These are phyloP conservation scores for Fulica atra DNA, from an alignment of 2,113 vertebrate genomes.

Conservation along the genomic window DNA sequence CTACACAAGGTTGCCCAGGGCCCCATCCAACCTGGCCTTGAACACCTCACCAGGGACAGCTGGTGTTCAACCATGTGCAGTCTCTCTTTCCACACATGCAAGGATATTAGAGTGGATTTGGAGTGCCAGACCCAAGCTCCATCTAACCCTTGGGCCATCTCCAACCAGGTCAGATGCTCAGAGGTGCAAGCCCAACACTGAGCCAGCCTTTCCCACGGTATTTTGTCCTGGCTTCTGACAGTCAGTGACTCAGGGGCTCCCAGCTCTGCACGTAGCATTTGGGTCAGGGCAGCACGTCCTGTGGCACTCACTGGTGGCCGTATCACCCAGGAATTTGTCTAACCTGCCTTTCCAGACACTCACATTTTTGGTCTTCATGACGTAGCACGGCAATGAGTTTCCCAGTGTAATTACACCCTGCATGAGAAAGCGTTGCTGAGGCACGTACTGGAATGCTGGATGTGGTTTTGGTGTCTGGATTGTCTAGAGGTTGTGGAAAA, in stretches of 20 bases:
- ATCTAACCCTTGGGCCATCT: background rate
- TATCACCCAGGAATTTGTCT: background rate
- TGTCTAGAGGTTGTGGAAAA: background rate
- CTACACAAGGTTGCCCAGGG: too few relatives aligned
- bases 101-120: background rate
- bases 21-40: too few relatives aligned
- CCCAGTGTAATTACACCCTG: background rate
- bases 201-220: background rate
- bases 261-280: background rate
- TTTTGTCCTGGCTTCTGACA: background rate
- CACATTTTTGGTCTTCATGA: background rate
- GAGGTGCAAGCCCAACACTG: background rate
- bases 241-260: background rate
- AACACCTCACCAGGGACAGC: background rate
- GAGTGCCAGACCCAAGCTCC: background rate
- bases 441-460: background rate
- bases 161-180: background rate
- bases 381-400: background rate
- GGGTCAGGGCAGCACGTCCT: background rate
- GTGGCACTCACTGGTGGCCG: background rate
- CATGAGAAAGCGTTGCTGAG: background rate
- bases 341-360: background rate
- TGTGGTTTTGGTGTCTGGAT: background rate
- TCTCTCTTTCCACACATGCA: background rate
- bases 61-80: background rate